Evolutionary conservation across 2,797 vertebrate species (phyloP), one percentile per base, ranked within the genome.

Genomic region (Eurystomus glaucurus): DNA sequence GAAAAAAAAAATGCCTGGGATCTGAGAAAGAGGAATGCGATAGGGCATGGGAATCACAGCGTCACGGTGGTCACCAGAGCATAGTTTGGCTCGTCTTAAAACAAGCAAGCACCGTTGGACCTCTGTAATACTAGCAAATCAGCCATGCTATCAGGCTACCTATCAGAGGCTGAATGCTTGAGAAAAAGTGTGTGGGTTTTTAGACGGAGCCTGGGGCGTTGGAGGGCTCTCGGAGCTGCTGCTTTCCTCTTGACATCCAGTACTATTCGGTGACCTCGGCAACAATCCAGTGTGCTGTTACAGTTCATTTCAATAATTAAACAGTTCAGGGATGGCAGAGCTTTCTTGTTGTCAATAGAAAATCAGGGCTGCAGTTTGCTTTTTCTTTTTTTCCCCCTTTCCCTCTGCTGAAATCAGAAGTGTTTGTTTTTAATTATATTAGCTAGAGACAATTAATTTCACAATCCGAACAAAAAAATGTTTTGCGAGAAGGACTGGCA

Each of bases 11-110:
- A 98, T 89, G 98, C 85, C 98, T 98, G 98, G 98, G 99, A 99
- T 99, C 98, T 98, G 98, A 98, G 98, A 98, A 97, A 97, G 97
- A 99, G 98, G 99, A 99, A 99, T 99, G 99, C 93, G 95, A 97
- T 97, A 98, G 99, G 99, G 99, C 99, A 99, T 99, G 99, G 99
- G 99, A 99, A 99, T 98, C 98, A 94, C 97, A 97, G 98, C 98
- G 98, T 99, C 98, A 98, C 98, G 97, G 98, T 98, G 98, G 98
- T 98, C 98, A 99, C 98, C 98, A 99, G 98, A 99, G 98, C 99
- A 98, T 98, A 98, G 98, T 98, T 99, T 99, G 98, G 98, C 98
- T 98, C 93, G 72, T 97, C 98, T 98, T 99, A 98, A 99, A 99
- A 99, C 98, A 98, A 98, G 98, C 97, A 97, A 98, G 98, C 97